Conservation (phyloP, 2,113 vertebrate species). For the Microcebus ravelobensis region DNA sequence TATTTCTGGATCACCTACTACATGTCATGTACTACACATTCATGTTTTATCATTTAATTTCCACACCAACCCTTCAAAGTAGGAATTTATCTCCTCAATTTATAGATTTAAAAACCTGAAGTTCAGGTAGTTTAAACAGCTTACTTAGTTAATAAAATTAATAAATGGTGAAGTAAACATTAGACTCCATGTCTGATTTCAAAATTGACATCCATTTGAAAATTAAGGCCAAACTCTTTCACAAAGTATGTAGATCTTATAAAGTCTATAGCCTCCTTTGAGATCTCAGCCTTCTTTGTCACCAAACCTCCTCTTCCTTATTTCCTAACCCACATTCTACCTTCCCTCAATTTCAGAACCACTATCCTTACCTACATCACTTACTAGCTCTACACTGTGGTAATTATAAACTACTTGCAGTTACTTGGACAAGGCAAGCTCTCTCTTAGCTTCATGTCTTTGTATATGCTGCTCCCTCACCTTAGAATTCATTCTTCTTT, state of each 20-base stretch:
- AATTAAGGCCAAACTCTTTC: constrained; percentile 2
- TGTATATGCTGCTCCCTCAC: neutral
- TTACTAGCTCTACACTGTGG: neutral
- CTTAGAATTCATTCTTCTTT: neutral
- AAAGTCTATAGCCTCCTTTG: neutral
- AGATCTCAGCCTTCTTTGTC: neutral
- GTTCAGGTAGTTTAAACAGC: neutral
- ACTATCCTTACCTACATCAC: neutral
- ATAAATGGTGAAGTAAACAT: neutral
- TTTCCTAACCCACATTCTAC: neutral
- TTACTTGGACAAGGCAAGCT: constrained; percentile 12
- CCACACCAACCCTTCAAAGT: neutral
- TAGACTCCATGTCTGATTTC: constrained; percentile 22
- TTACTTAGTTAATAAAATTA: constrained; percentile 33
- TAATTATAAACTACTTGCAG: neutral
- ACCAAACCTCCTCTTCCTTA: neutral
- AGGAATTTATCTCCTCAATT: neutral
- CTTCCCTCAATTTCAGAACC: neutral
- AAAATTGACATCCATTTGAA: constrained; percentile 17
- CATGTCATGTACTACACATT: neutral
- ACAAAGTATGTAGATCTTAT: neutral
- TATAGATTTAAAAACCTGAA: neutral
- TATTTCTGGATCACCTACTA: constrained; percentile 20
- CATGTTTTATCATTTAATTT: neutral
- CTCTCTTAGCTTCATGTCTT: constrained; percentile 7